Conservation (phyloP, 2,113 vertebrate genomes). For the Galemys pyrenaicus region DNA sequence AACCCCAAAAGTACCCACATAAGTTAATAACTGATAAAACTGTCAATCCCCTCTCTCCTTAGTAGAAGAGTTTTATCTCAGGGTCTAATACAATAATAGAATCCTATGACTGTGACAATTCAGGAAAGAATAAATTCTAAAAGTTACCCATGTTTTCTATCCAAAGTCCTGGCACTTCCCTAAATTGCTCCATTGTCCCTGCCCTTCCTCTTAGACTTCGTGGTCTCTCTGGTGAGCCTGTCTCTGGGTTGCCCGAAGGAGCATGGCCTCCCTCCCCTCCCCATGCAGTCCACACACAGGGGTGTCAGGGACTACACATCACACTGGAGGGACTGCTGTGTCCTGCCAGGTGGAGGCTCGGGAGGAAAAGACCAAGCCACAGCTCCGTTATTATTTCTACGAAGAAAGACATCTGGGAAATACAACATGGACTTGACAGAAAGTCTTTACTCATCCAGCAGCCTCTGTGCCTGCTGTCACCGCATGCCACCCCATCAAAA, state of each 20-base stretch:
- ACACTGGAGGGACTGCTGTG: background rate
- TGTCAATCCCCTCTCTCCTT: background rate
- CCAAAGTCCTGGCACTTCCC: background rate
- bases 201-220: background rate
- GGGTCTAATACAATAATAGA: background rate
- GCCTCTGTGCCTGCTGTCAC: background rate
- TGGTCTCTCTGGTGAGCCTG: background rate
- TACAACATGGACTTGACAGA: background rate
- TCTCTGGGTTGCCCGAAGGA: background rate
- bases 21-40: background rate
- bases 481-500: background rate
- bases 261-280: background rate
- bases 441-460: background rate
- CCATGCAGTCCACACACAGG: accelerated
- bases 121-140: background rate
- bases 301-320: background rate
- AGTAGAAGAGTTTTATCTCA: background rate
- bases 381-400: background rate
- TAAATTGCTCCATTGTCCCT: background rate
- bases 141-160: background rate
- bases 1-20: background rate
- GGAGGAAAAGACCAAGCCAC: background rate
- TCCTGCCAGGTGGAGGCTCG: background rate
- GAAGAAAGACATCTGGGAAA: background rate
- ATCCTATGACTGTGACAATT: background rate